A percentile compares a stretch with the other conserved stretches of the same genome.
Conservation (phyloP, 2,888 invertebrate species). For the Andrena praecox region DNA sequence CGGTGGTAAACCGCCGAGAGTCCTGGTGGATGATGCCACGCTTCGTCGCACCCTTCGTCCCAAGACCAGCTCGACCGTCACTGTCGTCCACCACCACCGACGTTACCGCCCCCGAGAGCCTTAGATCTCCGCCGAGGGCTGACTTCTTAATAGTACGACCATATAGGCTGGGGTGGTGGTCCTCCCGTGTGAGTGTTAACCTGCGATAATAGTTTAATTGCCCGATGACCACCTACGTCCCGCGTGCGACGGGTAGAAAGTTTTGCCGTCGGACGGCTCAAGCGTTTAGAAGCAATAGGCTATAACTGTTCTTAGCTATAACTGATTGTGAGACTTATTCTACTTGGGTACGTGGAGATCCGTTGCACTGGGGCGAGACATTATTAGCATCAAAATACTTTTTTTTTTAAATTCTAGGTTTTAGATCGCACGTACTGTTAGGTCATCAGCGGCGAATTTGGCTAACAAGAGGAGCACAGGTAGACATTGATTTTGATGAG, state of each 20-base stretch:
- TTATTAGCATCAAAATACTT: no score
- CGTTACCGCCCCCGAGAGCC: neutral
- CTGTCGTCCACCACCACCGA: conserved; percentile 52
- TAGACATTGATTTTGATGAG: no score
- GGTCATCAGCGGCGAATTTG: no score
- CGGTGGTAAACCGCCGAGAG: conserved; percentile 71
- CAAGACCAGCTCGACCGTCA: conserved; percentile 62
- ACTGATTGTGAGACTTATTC: neutral
- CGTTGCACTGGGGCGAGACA: no score
- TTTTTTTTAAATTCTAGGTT: no score
- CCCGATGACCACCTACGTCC: conserved; percentile 34
- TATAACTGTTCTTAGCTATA: neutral
- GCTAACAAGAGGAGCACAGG: no score
- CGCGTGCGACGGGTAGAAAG: neutral
- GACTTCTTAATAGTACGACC: conserved; percentile 60
- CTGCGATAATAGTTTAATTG: conserved; percentile 73
- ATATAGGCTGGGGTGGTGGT: neutral
- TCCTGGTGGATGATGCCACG: conserved; percentile 66
- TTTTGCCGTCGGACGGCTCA: neutral
- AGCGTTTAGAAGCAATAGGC: no score
- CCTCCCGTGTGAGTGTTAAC: conserved; percentile 62
- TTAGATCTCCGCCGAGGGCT: conserved; percentile 33
- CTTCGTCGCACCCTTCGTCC: conserved; percentile 59
- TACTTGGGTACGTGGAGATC: neutral
- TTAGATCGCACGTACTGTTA: no score